Evolutionary conservation across 1,140 invertebrate species (phyloP), one percentile per base, ranked within the genome.

Genomic region (Cotesia chilonis): DNA sequence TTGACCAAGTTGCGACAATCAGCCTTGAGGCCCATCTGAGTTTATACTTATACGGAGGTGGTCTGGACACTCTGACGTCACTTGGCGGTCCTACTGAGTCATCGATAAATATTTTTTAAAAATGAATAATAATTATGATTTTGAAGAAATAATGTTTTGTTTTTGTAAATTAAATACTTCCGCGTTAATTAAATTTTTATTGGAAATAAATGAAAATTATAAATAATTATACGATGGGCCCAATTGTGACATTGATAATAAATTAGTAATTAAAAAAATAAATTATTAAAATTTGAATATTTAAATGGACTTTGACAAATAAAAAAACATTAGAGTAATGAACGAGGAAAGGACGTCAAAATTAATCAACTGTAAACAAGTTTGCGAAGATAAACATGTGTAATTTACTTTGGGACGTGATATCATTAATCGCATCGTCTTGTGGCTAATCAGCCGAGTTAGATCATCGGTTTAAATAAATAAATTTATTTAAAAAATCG

Each of bases 11-110:
- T 80, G 77, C 80, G 73, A 78, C 75, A 80, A 41, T 3, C 37
- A 69, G 68, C 81, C 81, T 82, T 83, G 81, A 60, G n/a, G 54
- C 65, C 74, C 75, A 78, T 79, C 76, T 74, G 70, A 78, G 68
- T 76, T 80, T 82, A 79, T 83, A 83, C 82, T 80, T 83, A 82
- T 82, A 83, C 81, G 81, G 80, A 77, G 70, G 74, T 81, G 71
- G 75, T 74, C 74, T 68, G 79, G 71, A 65, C 72, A 66, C 38
- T 20, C 52, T 84, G 82, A 84, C 77, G 80, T 84, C 82, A 84
- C 73, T 28, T 20, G 12, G 7, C 67, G 35, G 64, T 66, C 38
- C 72, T 67, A 63, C 54, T 70, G 73, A 69, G 9, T 72, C 71
- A 72, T 47, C 20, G 47, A 9, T 47, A 37, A 28, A 14, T 70